Evolutionary conservation across 2,888 invertebrate species (phyloP), one percentile per base, ranked within the genome.

Genomic region (Tetrapedia diversipes): DNA sequence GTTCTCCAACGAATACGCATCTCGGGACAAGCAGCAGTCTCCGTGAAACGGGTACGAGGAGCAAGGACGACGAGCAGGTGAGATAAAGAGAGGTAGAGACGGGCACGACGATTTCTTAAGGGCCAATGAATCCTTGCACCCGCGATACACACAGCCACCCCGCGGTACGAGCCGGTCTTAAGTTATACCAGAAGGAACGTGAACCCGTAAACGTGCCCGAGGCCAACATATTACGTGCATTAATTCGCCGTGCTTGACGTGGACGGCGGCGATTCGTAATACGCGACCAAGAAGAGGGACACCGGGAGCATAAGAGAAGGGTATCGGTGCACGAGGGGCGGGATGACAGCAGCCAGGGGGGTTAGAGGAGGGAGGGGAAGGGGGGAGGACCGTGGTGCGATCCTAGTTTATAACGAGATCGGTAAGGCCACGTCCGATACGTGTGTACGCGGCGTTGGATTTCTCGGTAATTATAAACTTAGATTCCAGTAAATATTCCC

Each of bases 181-280:
- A 89, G 86, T 88, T 89, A 89, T 87, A 88, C 83, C 86, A 78
- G 74, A 83, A 84, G 84, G 84, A 84, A 86, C 86, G 86, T 86
- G 88, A 88, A 88, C 88, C 86, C 87, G 88, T 88, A 87, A 89
- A 90, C 87, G 89, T 88, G 89, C 86, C 85, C 87, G 85, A 86
- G 84, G 87, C 86, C 88, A 89, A 90, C 89, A 89, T 91, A 91
- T 91, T 90, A 88, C 88, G 85, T 80, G 88, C 90, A 91, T 91
- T 91, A 90, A 90, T 90, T 90, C 87, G 85, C 84, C 83, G 78
- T 83, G 86, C 82, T 84, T 89, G 89, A 88, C 87, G 86, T 84
- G 87, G 86, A 87, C 86, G 85, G 88, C 86, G 86, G 88, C 86
- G 86, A 90, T 90, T 88, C 88, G 87, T 89, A 89, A 89, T 89